Evolutionary conservation across 2,888 invertebrate species (phyloP), one percentile per base, ranked within the genome.

Genomic region (Andrena haemorrhoa): DNA sequence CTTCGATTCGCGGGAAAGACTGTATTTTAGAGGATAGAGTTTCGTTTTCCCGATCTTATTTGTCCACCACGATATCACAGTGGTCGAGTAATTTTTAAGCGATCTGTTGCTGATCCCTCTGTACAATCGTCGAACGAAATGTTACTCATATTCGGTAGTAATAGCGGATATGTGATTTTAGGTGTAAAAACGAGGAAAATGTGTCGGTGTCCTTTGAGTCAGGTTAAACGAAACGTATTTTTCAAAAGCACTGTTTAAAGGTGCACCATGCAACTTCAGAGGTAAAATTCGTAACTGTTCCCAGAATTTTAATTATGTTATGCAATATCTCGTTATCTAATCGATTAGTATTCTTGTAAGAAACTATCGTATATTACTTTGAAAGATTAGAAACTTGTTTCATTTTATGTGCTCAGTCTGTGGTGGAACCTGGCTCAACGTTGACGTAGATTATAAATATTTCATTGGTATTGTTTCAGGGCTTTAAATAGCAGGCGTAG

Each of bases 141-240:
- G 64, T 83, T 79, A 77, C 58, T 80, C 80, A 73, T 70, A 73
- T 72, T 70, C 74, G 71, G 75, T 64, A 61, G 69, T 47, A 56
- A 64, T 77, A 75, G 68, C 63, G 72, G 35, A 74, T 79, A 76
- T 75, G 83, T 83, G 83, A 83, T 85, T 79, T 73, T 83, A 77
- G 75, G 71, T 61, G 29, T 75, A 79, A 78, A 73, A 16, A 23
- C 12, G 56, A 56, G 20, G 8, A 23, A 64, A 76, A 64, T 10
- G 73, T 56, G 73, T 56, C 61, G 75, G 60, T 29, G 61, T 64
- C 58, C 33, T 47, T 72, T 47, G 68, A 63, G 70, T 12, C 66
- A 79, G 63, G 58, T 79, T 72, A 41, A 72, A 75, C 2, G n/a
- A 8, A 66, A 51, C 12, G 35, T n/a, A 29, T 20, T 65, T 41